Conservation (phyloP, 2,888 invertebrate genomes). For the Synergus japonicus region DNA sequence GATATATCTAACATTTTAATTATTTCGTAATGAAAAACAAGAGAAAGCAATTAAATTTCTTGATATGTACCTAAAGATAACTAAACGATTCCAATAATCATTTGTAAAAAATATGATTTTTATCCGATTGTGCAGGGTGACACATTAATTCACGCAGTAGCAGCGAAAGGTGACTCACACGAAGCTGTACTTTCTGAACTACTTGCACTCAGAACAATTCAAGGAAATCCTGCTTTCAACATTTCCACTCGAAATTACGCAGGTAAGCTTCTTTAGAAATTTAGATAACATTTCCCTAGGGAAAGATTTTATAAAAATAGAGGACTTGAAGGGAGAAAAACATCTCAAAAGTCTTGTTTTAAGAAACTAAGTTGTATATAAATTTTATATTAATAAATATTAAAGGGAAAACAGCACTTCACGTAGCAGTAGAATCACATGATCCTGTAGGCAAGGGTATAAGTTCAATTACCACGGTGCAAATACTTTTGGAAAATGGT, state of each 20-base stretch:
- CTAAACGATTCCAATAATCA: background rate
- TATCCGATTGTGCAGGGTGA: conserved; percentile 62
- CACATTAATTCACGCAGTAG: conserved; percentile 68
- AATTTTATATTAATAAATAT: background rate
- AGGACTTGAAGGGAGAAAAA: background rate
- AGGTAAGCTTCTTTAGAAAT: conserved; percentile 59
- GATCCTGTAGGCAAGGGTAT: conserved; percentile 52
- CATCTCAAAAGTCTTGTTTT: background rate
- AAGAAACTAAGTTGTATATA: too few relatives aligned
- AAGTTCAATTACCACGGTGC: conserved; percentile 54
- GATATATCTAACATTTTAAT: background rate
- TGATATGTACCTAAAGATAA: background rate
- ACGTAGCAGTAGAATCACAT: conserved; percentile 69
- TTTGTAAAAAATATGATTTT: background rate
- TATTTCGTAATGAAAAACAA: background rate
- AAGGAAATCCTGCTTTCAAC: conserved; percentile 68
- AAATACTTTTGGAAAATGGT: conserved; percentile 65
- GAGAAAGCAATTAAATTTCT: background rate
- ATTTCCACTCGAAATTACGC: conserved; percentile 68
- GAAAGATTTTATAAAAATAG: too few relatives aligned
- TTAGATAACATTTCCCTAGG: background rate
- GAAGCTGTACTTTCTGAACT: conserved; percentile 64
- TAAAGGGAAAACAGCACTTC: conserved; percentile 69
- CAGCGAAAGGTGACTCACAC: conserved; percentile 67
- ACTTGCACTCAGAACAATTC: conserved; percentile 61